A percentile compares a stretch with the other conserved stretches of the same genome.
Conservation (phyloP, 2,888 invertebrate genomes). For the Athrips mouffetella region DNA sequence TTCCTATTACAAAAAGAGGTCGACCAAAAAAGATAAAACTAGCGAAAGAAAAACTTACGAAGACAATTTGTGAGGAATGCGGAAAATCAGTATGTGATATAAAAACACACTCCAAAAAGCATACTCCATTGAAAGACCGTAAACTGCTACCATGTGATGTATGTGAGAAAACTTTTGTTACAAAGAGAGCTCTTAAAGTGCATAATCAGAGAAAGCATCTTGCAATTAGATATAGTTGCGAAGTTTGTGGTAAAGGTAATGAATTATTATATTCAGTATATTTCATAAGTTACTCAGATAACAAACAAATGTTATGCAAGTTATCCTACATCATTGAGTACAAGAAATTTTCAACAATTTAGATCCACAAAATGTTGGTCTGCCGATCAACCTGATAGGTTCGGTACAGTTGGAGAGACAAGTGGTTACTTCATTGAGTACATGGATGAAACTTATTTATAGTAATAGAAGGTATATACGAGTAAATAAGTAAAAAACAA, state of each 20-base stretch:
- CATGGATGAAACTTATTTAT: too few relatives aligned
- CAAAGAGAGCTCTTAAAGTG: constrained; percentile 39
- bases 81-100: constrained; percentile 53
- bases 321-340: not conserved
- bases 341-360: not conserved
- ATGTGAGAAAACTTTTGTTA: constrained; percentile 52
- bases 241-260: constrained; percentile 61
- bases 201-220: constrained; percentile 59
- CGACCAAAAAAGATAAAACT: constrained; percentile 27
- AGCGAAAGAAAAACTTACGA: constrained; percentile 12
- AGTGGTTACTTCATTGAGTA: too few relatives aligned
- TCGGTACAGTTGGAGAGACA: too few relatives aligned
- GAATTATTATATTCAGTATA: constrained; percentile 17
- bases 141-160: constrained; percentile 42
- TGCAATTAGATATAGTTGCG: constrained; percentile 51
- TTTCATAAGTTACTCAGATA: not conserved
- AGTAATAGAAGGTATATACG: too few relatives aligned
- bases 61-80: constrained; percentile 56
- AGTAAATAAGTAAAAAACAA: too few relatives aligned
- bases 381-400: too few relatives aligned
- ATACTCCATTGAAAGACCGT: constrained; percentile 36
- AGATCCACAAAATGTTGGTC: too few relatives aligned
- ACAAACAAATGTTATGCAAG: not conserved
- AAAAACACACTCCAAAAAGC: constrained; percentile 42
- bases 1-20: constrained; percentile 29